These are phyloP conservation scores for Scylla paramamosain DNA, from an alignment of 1,140 invertebrate species.

Conservation along the genomic window DNA sequence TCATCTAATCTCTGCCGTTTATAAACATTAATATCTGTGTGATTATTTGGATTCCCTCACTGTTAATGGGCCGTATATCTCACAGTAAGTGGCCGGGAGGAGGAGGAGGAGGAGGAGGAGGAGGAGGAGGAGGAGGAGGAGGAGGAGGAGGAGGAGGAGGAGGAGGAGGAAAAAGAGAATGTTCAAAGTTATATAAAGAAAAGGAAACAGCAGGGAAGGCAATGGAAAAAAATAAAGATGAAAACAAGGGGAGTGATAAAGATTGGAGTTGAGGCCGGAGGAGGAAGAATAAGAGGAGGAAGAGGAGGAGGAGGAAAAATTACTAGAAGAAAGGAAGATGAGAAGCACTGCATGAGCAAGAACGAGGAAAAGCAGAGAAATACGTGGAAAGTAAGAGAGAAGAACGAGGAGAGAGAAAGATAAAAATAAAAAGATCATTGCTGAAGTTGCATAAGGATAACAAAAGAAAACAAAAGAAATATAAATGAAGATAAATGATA, in stretches of 20 bases:
- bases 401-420: background rate
- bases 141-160: background rate
- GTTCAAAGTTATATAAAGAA: no score
- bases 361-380: background rate
- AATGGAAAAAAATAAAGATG: no score
- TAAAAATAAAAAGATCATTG: no score
- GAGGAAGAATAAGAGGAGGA: background rate
- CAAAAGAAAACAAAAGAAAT: background rate
- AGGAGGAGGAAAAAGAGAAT: background rate
- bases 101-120: background rate
- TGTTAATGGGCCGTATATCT: background rate
- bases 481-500: background rate
- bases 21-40: conserved; percentile 14
- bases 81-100: background rate
- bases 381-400: background rate
- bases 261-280: background rate
- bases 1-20: background rate
- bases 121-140: background rate
- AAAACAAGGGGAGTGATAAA: no score
- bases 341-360: background rate
- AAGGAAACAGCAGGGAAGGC: background rate
- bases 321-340: background rate
- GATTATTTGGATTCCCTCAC: background rate
- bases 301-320: background rate
- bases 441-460: background rate